Evolutionary conservation across 2,797 vertebrate species (phyloP), one percentile per base, ranked within the genome.

Genomic region (Botia almorhae): DNA sequence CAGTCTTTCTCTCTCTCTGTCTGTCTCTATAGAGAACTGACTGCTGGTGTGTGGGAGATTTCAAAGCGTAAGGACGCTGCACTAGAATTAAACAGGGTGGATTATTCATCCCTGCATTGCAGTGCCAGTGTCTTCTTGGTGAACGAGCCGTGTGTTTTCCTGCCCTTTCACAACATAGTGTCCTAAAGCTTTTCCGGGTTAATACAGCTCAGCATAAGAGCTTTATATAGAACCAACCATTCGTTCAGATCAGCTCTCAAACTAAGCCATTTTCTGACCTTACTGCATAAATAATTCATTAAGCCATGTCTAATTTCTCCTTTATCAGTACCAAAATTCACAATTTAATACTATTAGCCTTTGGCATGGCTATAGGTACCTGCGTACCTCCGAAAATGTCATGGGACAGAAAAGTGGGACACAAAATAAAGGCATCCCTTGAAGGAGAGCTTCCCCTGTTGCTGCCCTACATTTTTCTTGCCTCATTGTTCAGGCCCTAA

Each of bases 381-480:
- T n/a, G n/a, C n/a, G n/a, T n/a, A n/a, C n/a, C 64, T 60, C 36
- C 70, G 29, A 74, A 83, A 79, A 80, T 48, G 8, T 63, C 74
- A 83, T 3, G 4, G 3, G 4, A 5, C 33, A 33, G 4, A 33
- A 33, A 93, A 93, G 83, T 92, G 87, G 91, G 90, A 84, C 91
- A 92, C 86, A 88, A 91, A 68, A 92, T 87, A 91, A 91, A 90
- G 91, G 90, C 91, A 91, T 92, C 88, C 92, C 92, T 93, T 91
- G 81, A 89, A 91, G 86, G 89, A 88, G 76, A 85, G 87, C 86
- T 88, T 89, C 84, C 85, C 85, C 88, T 91, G 90, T 89, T 88
- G 88, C 79, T 93, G 92, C 89, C 91, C 92, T 93, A 93, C 87
- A 93, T 93, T 91, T 84, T 86, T 83, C 85, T 88, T 83, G 69